Base-by-base conservation (phyloP, 2,797 vertebrate genomes). In the Cryptoprocta ferox region DNA sequence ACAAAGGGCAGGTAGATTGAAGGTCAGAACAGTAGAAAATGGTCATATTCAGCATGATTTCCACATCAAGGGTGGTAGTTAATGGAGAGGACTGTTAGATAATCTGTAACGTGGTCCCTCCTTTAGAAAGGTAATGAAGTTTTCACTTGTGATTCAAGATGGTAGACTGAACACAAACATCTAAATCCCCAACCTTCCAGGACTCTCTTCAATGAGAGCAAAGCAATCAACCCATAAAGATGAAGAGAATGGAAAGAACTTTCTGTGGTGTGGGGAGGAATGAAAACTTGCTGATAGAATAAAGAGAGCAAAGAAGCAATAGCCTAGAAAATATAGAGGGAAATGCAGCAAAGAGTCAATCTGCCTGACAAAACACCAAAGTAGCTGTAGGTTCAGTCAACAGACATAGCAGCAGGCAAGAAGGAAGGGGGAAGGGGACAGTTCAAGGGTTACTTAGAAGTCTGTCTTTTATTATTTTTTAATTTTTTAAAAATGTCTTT, bases 221-320 rank as follows among this genome's bases (percentile, higher is more conserved):
- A 86, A 96, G 21, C 16, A 84, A 53, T 45, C 48, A 78, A 81
- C n/a, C 30, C 19, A 37, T 42, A 76, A 85, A 88, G 28, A 39
- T 89, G 56, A 95, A 78, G 73, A 61, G 14, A 88, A 83, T 70
- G 35, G 32, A 89, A 66, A 48, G 37, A 61, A 50, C 56, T 70
- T 97, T 90, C 65, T 82, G 45, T 26, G 32, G 59, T 79, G 32
- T 30, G 28, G 73, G 28, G 90, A 95, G 76, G 30, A 96, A 68
- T 48, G 3, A 66, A 84, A 96, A 8, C 26, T 39, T 73, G 12
- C 18, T 70, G 15, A 73, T 65, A 26, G 30, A n/a, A 71, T 71
- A 88, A 76, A 88, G 73, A 92, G 5, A 90, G 32, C 30, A 35
- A 87, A 89, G 48, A 89, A 76, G 39, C 37, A 81, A 83, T 59